phyloP scores from a whole-genome alignment of 2,888 invertebrate genomes.

The Eustalomyia histrio region DNA sequence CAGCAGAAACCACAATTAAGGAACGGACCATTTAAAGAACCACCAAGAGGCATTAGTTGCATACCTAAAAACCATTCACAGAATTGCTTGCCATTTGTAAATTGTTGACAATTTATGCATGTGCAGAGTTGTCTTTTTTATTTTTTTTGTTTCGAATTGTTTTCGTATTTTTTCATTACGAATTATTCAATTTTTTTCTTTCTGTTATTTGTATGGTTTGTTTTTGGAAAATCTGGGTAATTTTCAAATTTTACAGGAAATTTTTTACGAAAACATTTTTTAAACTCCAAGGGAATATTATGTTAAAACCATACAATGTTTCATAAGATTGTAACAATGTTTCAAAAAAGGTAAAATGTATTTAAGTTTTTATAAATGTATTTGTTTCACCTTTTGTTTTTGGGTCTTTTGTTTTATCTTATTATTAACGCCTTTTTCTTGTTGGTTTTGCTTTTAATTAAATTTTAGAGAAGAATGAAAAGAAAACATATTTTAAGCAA shows the following conservation, averaged over 20 bases:
- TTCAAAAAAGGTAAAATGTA: constrained; percentile 18
- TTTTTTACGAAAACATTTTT: constrained; percentile 25
- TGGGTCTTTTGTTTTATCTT: constrained; percentile 9
- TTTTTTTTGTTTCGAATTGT: background rate
- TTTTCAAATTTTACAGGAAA: constrained; percentile 42
- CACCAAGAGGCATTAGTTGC: constrained; percentile 62
- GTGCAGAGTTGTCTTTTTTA: constrained; percentile 37
- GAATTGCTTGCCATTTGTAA: constrained; percentile 60
- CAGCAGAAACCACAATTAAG: constrained; percentile 60
- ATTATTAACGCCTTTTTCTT: constrained; percentile 63
- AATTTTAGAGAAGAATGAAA: constrained; percentile 22
- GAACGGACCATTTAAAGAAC: constrained; percentile 59
- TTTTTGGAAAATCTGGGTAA: constrained; percentile 44
- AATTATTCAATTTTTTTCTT: background rate
- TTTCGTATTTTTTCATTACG: background rate
- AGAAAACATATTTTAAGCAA: background rate
- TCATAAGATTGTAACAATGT: background rate
- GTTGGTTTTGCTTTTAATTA: constrained; percentile 59
- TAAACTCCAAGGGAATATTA: constrained; percentile 49
- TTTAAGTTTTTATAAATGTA: constrained; percentile 23
- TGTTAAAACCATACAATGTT: constrained; percentile 26
- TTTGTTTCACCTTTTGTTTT: constrained; percentile 19
- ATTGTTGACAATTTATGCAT: constrained; percentile 60
- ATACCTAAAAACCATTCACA: constrained; percentile 57
- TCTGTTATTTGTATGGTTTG: constrained; percentile 3